Evolutionary conservation across 1,140 invertebrate genomes (phyloP).

Genomic region (Leptinotarsa texana): DNA sequence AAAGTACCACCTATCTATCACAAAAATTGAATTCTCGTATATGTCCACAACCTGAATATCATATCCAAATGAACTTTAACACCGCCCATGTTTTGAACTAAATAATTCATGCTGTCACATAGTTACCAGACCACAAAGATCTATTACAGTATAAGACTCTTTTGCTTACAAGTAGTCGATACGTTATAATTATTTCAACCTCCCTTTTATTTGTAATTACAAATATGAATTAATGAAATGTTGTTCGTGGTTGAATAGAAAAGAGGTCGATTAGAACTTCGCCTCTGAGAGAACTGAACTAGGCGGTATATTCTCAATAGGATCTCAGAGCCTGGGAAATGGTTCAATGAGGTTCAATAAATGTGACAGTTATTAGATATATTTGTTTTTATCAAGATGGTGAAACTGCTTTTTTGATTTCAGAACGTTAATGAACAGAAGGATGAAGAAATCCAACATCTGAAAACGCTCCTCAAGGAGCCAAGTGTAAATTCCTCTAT

Average conservation of each 20-base stretch:
- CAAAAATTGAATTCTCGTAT: not conserved
- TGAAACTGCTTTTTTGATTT: not conserved
- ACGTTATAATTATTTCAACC: not conserved
- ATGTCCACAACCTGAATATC: not conserved
- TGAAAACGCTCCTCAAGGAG: slow-evolving; percentile 58
- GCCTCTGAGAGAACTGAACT: not conserved
- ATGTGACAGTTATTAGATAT: too few species aligned
- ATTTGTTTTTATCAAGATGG: too few species aligned
- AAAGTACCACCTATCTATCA: too few species aligned
- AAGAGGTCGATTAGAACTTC: not conserved
- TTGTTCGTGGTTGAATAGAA: not conserved
- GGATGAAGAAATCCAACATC: slow-evolving; percentile 65
- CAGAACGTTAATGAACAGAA: slow-evolving; percentile 59
- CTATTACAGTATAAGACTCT: not conserved
- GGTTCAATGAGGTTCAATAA: too few species aligned
- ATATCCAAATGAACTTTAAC: not conserved
- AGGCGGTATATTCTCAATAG: not conserved
- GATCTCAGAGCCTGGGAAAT: too few species aligned
- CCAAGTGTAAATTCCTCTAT: slow-evolving; percentile 55
- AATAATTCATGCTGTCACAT: not conserved
- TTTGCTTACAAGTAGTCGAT: not conserved
- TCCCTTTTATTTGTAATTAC: too few species aligned
- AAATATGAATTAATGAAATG: not conserved
- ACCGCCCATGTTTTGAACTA: not conserved
- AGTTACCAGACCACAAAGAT: not conserved